Evolutionary conservation across 2,797 vertebrate genomes (phyloP).

Genomic region (Distichodus sexfasciatus): DNA sequence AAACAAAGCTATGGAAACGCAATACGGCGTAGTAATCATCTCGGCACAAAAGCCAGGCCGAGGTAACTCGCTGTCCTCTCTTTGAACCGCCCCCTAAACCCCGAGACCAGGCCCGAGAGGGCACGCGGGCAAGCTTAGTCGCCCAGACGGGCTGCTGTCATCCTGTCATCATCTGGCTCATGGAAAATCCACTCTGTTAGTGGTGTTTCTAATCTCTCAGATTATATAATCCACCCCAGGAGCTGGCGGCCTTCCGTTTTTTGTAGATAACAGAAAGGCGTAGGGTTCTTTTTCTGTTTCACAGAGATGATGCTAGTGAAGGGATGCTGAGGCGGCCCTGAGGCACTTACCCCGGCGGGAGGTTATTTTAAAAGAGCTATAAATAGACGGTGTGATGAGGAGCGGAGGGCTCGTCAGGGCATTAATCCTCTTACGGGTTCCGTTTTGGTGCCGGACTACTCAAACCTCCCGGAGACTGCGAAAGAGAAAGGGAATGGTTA

Average conservation of each 20-base stretch:
- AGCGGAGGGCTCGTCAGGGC: constrained; percentile 13
- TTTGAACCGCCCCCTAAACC: not conserved
- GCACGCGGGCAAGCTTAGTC: not conserved
- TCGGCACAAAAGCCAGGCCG: not conserved
- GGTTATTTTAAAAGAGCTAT: constrained; percentile 29
- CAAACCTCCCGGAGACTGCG: not conserved
- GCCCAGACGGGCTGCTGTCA: constrained; percentile 1
- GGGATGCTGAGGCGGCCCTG: not conserved
- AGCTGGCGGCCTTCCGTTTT: not conserved
- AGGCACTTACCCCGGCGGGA: too few relatives aligned
- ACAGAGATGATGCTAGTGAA: too few relatives aligned
- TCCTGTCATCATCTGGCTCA: not conserved
- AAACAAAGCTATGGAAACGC: constrained; percentile 5
- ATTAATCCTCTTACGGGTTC: constrained; percentile 45
- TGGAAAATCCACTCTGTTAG: not conserved
- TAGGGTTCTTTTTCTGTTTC: not conserved
- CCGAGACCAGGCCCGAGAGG: not conserved
- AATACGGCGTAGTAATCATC: not conserved
- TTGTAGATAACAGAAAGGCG: constrained; percentile 2
- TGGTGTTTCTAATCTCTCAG: constrained; percentile 21
- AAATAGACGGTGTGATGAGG: constrained; percentile 35
- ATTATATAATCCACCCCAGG: constrained; percentile 31
- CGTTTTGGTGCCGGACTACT: constrained; percentile 20
- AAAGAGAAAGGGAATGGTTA: not conserved
- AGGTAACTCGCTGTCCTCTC: constrained; percentile 8